These are phyloP conservation scores for Onychomys leucogaster DNA, from an alignment of 2,797 vertebrate species.

Conservation along the genomic window DNA sequence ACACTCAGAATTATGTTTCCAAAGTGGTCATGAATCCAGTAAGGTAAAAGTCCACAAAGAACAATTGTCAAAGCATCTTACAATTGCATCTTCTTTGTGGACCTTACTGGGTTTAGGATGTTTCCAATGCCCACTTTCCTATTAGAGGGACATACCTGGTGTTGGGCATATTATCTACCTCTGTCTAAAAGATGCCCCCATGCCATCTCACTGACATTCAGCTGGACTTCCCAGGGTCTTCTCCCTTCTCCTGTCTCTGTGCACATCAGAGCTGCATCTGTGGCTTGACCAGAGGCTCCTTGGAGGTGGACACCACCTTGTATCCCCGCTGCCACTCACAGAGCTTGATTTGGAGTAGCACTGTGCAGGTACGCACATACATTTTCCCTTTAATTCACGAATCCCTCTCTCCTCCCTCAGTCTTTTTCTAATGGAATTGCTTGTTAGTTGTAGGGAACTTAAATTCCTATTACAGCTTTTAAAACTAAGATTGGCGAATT, in stretches of 20 bases:
- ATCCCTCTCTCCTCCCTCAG: conserved; percentile 3
- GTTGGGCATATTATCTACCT: not conserved
- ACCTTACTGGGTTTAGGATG: not conserved
- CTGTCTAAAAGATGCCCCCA: not conserved
- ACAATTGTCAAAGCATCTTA: too few relatives aligned
- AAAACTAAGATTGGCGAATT: conserved; percentile 80
- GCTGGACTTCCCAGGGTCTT: not conserved
- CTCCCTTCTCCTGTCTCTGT: not conserved
- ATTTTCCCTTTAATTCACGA: conserved; percentile 43
- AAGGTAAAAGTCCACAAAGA: not conserved
- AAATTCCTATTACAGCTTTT: conserved; percentile 80
- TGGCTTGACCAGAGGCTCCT: not conserved
- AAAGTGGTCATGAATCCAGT: not conserved
- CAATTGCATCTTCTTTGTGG: not conserved
- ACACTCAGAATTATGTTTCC: not conserved
- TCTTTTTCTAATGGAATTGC: conserved; percentile 73
- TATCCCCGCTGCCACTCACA: not conserved
- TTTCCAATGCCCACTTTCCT: not conserved
- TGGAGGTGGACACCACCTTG: not conserved
- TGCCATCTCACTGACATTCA: not conserved
- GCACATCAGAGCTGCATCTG: not conserved
- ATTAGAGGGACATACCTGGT: not conserved
- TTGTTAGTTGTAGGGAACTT: conserved; percentile 80
- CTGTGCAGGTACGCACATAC: not conserved
- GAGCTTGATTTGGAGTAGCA: not conserved